Evolutionary conservation across 2,888 invertebrate species (phyloP), one percentile per base, ranked within the genome.

Genomic region (Ormyrus nitidulus): DNA sequence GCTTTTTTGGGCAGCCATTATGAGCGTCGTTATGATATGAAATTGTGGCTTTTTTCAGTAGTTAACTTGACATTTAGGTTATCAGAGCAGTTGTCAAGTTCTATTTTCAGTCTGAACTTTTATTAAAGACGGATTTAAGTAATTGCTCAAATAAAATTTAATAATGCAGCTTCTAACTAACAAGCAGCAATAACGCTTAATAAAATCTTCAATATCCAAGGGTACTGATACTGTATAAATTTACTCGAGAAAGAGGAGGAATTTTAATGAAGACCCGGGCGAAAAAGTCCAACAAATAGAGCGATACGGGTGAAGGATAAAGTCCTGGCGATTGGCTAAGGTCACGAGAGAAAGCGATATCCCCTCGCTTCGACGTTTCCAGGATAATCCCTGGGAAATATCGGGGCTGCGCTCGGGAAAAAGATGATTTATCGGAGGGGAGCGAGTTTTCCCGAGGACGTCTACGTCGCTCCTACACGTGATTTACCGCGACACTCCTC

Each of bases 271-370:
- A 34, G 10, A 34, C 3, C 34, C 34, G 53, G 34, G 11, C 10
- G 44, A 53, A 34, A 51, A 53, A 68, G 13, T n/a, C 8, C 8
- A 34, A 19, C 8, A 62, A 62, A 51, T 54, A 68, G 34, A 53
- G 51, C 53, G 44, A 46, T 34, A 34, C 34, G 34, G 34, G 34
- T 34, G 34, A 34, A 34, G 4, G 4, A 34, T 34, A 34, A 34
- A 34, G 34, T 34, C 34, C 34, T 4, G 34, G 34, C 66, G 48
- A 80, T 74, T 75, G 68, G 56, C 74, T 65, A 56, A 79, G 74
- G 75, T 79, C 77, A 82, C 69, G 72, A 72, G 66, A 77, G 66
- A 72, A 77, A 70, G 71, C 62, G 64, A 81, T 81, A 34, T 77
- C 34, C 48, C 73, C 70, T 64, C 58, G n/a, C 49, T 34, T 44